Conservation (phyloP, 2,888 invertebrate genomes). For the Tachina grossa region DNA sequence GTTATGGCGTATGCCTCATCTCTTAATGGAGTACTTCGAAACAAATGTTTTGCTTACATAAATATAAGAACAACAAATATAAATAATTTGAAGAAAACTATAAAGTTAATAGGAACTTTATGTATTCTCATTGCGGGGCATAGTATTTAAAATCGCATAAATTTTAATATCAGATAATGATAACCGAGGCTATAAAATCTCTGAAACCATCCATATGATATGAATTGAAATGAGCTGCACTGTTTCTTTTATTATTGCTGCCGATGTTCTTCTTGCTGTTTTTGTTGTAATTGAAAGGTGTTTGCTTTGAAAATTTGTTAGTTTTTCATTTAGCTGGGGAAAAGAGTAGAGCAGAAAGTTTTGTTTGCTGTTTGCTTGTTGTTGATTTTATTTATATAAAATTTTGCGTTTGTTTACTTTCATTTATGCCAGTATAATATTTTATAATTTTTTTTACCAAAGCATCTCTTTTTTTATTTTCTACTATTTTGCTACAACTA, state of each 20-base stretch:
- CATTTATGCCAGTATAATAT: conserved; percentile 61
- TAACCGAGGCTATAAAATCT: conserved; percentile 37
- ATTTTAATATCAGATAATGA: conserved; percentile 63
- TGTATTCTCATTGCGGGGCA: conserved; percentile 57
- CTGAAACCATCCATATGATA: conserved; percentile 22
- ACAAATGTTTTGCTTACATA: conserved; percentile 51
- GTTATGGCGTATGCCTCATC: conserved; percentile 41
- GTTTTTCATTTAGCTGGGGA: conserved; percentile 48
- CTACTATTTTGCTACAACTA: conserved; percentile 30
- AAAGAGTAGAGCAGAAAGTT: conserved; percentile 31
- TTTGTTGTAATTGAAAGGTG: conserved; percentile 40
- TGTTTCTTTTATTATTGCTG: not conserved
- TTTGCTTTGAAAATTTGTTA: conserved; percentile 52
- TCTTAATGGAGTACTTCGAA: conserved; percentile 34
- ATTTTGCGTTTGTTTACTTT: conserved; percentile 65
- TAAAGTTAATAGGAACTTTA: conserved; percentile 66
- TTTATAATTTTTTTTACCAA: conserved; percentile 45
- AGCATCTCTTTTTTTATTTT: conserved; percentile 31
- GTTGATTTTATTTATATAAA: conserved; percentile 30
- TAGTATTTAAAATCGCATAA: conserved; percentile 68
- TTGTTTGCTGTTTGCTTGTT: conserved; percentile 37
- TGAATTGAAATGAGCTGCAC: conserved; percentile 46
- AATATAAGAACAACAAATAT: conserved; percentile 31
- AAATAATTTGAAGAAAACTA: conserved; percentile 53
- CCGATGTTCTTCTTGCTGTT: not conserved